Evolutionary conservation across 2,797 vertebrate genomes (phyloP).

Genomic region (Coluber constrictor): DNA sequence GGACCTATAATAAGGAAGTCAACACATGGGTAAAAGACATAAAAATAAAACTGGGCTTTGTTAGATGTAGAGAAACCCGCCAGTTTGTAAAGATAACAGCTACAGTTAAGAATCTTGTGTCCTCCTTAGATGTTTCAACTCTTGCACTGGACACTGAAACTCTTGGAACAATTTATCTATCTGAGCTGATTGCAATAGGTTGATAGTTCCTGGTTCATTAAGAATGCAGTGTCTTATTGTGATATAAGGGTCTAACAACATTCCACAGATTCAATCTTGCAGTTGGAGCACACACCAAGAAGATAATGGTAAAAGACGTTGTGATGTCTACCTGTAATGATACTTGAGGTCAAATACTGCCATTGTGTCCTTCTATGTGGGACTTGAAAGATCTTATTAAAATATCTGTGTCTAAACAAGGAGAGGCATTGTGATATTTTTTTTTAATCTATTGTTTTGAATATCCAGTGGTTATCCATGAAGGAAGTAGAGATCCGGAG

Average conservation of each 20-base stretch:
- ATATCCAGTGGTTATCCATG: background rate
- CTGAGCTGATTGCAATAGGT: background rate
- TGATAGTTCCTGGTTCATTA: background rate
- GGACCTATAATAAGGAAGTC: background rate
- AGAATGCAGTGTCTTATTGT: background rate
- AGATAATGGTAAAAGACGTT: background rate
- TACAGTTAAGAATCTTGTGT: background rate
- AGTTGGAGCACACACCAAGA: background rate
- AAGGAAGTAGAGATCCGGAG: background rate
- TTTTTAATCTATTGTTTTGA: background rate
- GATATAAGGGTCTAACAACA: background rate
- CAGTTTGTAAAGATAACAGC: background rate
- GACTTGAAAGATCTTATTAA: background rate
- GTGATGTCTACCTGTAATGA: background rate
- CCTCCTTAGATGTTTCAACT: background rate
- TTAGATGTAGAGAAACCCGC: background rate
- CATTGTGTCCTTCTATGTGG: background rate
- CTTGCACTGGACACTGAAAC: background rate
- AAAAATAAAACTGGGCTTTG: background rate
- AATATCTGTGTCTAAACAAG: background rate
- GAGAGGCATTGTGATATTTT: background rate
- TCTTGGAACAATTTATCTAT: background rate
- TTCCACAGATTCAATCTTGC: background rate
- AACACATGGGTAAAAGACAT: background rate
- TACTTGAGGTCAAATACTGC: background rate